Evolutionary conservation across 2,113 vertebrate genomes (phyloP), one percentile per base, ranked within the genome.

Genomic region (Micromys minutus): DNA sequence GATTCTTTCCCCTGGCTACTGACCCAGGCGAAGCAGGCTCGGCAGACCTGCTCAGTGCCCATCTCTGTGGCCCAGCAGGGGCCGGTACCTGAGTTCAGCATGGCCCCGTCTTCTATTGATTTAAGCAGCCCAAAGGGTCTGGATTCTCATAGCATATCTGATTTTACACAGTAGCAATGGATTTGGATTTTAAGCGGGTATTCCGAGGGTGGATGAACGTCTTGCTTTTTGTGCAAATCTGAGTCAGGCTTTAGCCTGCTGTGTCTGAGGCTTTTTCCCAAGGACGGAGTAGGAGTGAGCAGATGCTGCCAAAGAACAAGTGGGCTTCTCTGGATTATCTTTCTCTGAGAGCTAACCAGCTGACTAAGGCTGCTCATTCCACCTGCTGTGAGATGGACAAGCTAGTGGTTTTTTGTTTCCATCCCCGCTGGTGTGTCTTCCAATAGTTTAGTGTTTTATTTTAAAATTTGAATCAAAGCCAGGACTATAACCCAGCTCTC

Each of bases 381-480:
- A 34, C n/a, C 52, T 71, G 42, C 34, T 61, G 13, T 22, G 63
- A 47, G 50, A 36, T 21, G 39, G 65, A 31, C 71, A 80, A 31
- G 26, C 61, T 3, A 8, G 21, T 69, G 72, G 34, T 97, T 22
- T 55, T 52, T n/a, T 75, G 10, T 36, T 12, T 93, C 22, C 55
- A 76, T 93, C 42, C 84, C 65, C 69, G 12, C 24, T 89, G 91
- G 71, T 77, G 74, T 91, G 90, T 45, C 47, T 61, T 95, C 29
- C 83, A 95, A 67, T 93, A 89, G 71, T 76, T 90, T 22, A 76
- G 69, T 63, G 71, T 0, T 87, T 26, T 19, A 63, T 59, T 55
- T 67, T 61, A 29, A 34, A 67, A 6, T 55, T 29, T 8, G 34
- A 45, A 22, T 71, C 52, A 81, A 77, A 83, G n/a, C 7, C 61